Percentiles rank a stretch among this genome's conserved stretches.
Conservation (phyloP, 2,797 vertebrate species). For the Epinephelus awoara region DNA sequence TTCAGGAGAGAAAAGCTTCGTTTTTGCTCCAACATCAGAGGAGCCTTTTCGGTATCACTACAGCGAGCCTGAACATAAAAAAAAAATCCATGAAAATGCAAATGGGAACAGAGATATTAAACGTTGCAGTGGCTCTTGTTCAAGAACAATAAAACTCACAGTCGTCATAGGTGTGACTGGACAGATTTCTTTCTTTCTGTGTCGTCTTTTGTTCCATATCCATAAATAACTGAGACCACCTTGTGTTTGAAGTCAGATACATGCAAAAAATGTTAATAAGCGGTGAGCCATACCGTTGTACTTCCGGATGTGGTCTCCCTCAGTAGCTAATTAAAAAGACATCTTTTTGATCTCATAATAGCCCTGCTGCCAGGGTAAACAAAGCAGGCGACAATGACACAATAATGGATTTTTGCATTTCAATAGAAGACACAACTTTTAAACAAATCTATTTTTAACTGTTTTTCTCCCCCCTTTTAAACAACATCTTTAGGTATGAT, state of each 20-base stretch:
- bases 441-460: conserved; percentile 64
- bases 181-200: conserved; percentile 55
- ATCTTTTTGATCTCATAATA: conserved; percentile 83
- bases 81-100: conserved; percentile 28
- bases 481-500: conserved; percentile 34
- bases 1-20: conserved; percentile 20
- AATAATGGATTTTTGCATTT: conserved; percentile 72
- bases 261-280: conserved; percentile 75
- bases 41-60: conserved; percentile 10
- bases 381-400: conserved; percentile 82
- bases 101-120: conserved; percentile 41
- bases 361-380: conserved; percentile 77
- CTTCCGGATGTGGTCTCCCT: conserved; percentile 75
- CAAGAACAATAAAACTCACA: conserved; percentile 53
- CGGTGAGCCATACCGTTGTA: conserved; percentile 67
- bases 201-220: conserved; percentile 69
- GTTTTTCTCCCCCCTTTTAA: conserved; percentile 16
- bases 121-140: conserved; percentile 52
- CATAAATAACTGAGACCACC: conserved; percentile 75
- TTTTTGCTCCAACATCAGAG: conserved; percentile 11
- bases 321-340: conserved; percentile 82
- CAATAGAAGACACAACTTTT: conserved; percentile 65
- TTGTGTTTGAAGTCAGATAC: conserved; percentile 73
- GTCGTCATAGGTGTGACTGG: conserved; percentile 53
- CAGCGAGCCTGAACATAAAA: conserved; percentile 9